Conservation (phyloP, 2,888 invertebrate species). For the Saturnia japonica region DNA sequence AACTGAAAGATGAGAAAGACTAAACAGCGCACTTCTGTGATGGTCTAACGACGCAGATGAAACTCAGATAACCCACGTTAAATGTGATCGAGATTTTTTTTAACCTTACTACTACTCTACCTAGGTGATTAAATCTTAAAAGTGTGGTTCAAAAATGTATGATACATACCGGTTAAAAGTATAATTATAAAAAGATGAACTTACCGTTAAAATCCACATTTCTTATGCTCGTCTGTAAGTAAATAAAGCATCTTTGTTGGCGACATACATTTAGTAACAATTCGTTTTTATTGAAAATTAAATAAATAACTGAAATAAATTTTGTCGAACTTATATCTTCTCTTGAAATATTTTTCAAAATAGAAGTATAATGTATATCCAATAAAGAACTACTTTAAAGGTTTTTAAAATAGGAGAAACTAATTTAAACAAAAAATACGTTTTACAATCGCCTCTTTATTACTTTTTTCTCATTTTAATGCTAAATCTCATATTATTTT, state of each 20-base stretch:
- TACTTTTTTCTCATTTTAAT: slow-evolving; percentile 59
- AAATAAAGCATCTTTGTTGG: background rate
- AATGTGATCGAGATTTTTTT: background rate
- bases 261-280: no score
- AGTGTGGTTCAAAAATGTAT: background rate
- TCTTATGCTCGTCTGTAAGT: background rate
- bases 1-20: no score
- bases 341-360: background rate
- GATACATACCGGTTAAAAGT: background rate
- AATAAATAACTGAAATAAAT: no score
- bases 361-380: background rate
- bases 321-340: background rate
- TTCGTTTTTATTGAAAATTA: no score
- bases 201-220: background rate
- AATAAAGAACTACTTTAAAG: background rate
- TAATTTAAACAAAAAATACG: slow-evolving; percentile 54
- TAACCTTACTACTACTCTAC: background rate
- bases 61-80: background rate
- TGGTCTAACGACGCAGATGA: background rate
- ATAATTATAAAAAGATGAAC: background rate
- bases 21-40: background rate
- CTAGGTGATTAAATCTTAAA: background rate
- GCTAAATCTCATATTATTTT: slow-evolving; percentile 65
- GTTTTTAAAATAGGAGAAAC: slow-evolving; percentile 26
- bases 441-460: slow-evolving; percentile 77